Base-by-base conservation (phyloP, 2,113 vertebrate genomes). In the Elaphurus davidianus region DNA sequence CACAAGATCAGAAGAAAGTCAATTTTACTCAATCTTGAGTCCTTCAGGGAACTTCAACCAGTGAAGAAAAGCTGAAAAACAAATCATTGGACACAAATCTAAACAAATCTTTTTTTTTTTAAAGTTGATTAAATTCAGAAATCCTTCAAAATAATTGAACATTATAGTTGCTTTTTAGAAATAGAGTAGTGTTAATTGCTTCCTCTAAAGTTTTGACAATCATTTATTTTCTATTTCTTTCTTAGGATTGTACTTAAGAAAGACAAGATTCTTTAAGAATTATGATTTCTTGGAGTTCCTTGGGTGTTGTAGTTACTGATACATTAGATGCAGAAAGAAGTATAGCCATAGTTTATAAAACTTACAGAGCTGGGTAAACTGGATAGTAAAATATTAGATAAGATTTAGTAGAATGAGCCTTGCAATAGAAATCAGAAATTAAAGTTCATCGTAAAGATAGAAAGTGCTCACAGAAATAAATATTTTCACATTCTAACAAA, bases 341-440 rank as follows among this genome's bases (percentile, higher is more conserved):
- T 10, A 71, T 28, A 33, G 28, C 11, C 28, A 36, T 16, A 91
- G 43, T 45, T n/a, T 54, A 92, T 54, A 83, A 85, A 83, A 83
- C 28, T 60, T 83, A 76, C 9, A 96, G 15, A 82, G 10, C 16
- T 76, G 23, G 15, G 30, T 52, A 50, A 64, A 78, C 21, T 87
- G 83, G 74, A 79, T 33, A 90, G 28, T 64, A 85, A 55, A 62
- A 19, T 74, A 36, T 43, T 59, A 90, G 54, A 14, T 59, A 82
- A 60, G 40, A 94, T 45, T 86, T 54, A 86, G n/a, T 54, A 93
- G 16, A 87, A 91, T 15, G 21, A 96, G 40, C 17, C 30, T 85
- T 92, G 36, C 95, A 93, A 78, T 87, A 82, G 83, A 94, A 95
- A 57, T 62, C 33, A 96, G 84, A 96, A 94, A 93, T 67, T 76